phyloP scores from a whole-genome alignment of 1,140 invertebrate species.

The Cotesia typhae region DNA sequence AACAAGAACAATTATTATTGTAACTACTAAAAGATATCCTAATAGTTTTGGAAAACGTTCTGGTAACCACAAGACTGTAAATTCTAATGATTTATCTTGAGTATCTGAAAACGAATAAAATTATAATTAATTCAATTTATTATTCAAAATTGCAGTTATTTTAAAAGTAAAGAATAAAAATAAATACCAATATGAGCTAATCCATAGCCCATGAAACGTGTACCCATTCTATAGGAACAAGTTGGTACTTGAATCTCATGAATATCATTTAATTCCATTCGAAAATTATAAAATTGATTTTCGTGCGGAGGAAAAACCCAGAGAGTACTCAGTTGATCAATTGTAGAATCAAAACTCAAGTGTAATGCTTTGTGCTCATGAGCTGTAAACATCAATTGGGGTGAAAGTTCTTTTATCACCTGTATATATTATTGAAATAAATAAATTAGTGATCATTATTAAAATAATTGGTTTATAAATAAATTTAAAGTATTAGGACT shows the following conservation, averaged over 20 bases:
- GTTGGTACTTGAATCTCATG: constrained; percentile 91
- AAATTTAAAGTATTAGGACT: constrained; percentile 11
- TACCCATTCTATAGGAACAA: constrained; percentile 95
- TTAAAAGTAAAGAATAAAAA: constrained; percentile 14
- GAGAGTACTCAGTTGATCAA: constrained; percentile 63
- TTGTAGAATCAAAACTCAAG: constrained; percentile 63
- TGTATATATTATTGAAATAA: constrained; percentile 52
- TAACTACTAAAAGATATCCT: constrained; percentile 52
- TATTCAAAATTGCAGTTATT: not conserved
- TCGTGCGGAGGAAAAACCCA: constrained; percentile 63
- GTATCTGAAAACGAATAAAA: constrained; percentile 58
- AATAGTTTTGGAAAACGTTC: constrained; percentile 58
- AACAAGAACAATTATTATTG: constrained; percentile 47
- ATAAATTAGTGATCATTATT: constrained; percentile 30
- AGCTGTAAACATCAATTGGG: constrained; percentile 84
- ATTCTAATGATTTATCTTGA: constrained; percentile 60
- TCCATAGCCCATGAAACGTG: constrained; percentile 83
- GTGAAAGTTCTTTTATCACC: constrained; percentile 74
- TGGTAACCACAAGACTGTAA: constrained; percentile 64
- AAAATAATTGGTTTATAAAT: constrained; percentile 13
- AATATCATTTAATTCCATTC: constrained; percentile 66
- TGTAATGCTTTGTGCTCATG: constrained; percentile 81
- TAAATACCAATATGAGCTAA: constrained; percentile 79
- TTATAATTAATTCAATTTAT: constrained; percentile 13
- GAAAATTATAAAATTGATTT: constrained; percentile 62